Conservation (phyloP, 2,888 invertebrate species). For the Netelia virgata region DNA sequence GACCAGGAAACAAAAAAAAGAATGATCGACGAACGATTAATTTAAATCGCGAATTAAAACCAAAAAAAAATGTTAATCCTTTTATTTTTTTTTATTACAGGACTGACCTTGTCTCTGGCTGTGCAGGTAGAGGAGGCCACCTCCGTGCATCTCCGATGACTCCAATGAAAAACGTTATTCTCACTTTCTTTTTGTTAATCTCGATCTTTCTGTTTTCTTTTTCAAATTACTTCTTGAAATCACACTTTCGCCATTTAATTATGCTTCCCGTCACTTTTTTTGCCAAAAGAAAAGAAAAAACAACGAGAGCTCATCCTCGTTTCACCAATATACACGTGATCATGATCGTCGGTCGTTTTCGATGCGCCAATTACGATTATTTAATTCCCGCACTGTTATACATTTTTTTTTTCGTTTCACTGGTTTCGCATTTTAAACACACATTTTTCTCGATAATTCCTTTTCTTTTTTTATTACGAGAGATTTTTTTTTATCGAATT, state of each 20-base stretch:
- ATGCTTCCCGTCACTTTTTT: constrained; percentile 42
- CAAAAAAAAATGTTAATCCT: constrained; percentile 24
- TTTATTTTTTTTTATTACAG: constrained; percentile 65
- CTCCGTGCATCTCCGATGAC: constrained; percentile 74
- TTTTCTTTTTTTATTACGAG: constrained; percentile 36
- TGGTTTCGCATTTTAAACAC: constrained; percentile 65
- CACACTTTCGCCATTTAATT: constrained; percentile 35
- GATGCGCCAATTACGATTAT: constrained; percentile 45
- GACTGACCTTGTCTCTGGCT: constrained; percentile 80
- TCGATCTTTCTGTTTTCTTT: constrained; percentile 15
- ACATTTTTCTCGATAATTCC: constrained; percentile 18
- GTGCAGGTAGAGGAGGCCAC: constrained; percentile 74
- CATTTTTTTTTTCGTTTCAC: constrained; percentile 47
- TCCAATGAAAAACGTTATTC: constrained; percentile 70
- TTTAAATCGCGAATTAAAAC: background rate
- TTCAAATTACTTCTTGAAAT: constrained; percentile 46
- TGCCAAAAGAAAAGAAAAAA: constrained; percentile 12
- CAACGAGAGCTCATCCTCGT: constrained; percentile 40
- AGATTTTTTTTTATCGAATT: constrained; percentile 49
- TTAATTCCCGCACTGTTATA: constrained; percentile 61
- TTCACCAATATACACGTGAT: constrained; percentile 60
- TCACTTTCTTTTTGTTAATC: constrained; percentile 49
- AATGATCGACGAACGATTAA: constrained; percentile 28
- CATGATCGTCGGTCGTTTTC: constrained; percentile 14
- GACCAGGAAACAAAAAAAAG: constrained; percentile 23